Evolutionary conservation across 2,797 vertebrate species (phyloP).

Genomic region (Betta splendens): DNA sequence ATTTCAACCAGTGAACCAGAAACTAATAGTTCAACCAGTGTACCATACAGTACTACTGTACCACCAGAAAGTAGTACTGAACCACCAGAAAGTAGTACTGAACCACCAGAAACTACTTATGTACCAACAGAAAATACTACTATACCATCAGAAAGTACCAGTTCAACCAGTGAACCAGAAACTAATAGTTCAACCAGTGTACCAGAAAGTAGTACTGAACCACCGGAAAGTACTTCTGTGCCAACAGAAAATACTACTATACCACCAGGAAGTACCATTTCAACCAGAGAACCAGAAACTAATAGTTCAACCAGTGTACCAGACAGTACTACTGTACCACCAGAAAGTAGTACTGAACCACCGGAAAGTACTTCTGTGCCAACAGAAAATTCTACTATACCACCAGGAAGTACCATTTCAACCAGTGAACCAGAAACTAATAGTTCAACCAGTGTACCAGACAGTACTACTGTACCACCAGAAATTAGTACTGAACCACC

Average conservation of each 20-base stretch:
- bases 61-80: not conserved
- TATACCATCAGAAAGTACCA: no score
- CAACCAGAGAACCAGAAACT: no score
- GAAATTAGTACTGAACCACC: no score
- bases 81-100: not conserved
- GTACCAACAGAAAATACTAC: accelerated
- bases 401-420: no score
- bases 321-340: no score
- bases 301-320: not conserved
- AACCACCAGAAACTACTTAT: not conserved
- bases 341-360: no score
- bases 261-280: not conserved
- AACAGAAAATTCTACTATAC: no score
- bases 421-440: not conserved
- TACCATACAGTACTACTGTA: not conserved
- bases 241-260: no score
- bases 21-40: not conserved
- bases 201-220: no score
- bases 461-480: not conserved
- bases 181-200: no score
- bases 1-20: not conserved
- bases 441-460: not conserved
- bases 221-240: not conserved
- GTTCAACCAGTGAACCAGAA: no score
- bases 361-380: no score